Percentiles rank a stretch among this genome's conserved stretches.
phyloP scores from a whole-genome alignment of 2,797 vertebrate genomes.

The Falco cherrug region DNA sequence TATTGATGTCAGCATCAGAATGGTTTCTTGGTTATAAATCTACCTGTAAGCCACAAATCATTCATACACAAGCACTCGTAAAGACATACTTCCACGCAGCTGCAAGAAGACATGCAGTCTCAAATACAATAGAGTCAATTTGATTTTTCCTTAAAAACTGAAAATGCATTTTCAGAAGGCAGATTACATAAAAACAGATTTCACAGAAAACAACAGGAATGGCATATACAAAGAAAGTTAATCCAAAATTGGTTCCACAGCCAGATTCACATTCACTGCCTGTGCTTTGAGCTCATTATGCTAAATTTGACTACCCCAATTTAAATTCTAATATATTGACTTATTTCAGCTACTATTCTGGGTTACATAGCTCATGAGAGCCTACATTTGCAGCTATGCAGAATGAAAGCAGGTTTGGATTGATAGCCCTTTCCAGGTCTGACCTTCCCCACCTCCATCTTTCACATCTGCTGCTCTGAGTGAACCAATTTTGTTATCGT shows the following conservation, averaged over 20 bases:
- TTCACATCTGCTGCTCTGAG: background rate
- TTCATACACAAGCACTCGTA: background rate
- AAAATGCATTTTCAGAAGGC: background rate
- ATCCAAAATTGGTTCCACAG: conserved; percentile 3
- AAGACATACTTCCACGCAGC: background rate
- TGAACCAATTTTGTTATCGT: background rate
- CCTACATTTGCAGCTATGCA: background rate
- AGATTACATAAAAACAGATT: background rate
- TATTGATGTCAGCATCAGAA: background rate
- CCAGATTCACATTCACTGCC: background rate
- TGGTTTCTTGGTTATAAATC: background rate
- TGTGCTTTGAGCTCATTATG: background rate
- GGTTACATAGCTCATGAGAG: background rate
- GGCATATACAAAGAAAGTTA: background rate
- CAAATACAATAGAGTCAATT: background rate
- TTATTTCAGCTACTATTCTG: background rate
- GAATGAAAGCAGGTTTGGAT: background rate
- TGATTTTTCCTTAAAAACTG: background rate
- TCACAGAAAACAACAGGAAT: background rate
- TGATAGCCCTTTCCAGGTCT: background rate
- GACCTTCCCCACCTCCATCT: background rate
- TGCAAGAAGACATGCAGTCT: background rate
- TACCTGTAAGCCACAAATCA: background rate
- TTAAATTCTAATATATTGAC: background rate
- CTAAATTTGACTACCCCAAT: background rate